phyloP scores from a whole-genome alignment of 2,888 invertebrate species.

The Ormyrus nitidulus region DNA sequence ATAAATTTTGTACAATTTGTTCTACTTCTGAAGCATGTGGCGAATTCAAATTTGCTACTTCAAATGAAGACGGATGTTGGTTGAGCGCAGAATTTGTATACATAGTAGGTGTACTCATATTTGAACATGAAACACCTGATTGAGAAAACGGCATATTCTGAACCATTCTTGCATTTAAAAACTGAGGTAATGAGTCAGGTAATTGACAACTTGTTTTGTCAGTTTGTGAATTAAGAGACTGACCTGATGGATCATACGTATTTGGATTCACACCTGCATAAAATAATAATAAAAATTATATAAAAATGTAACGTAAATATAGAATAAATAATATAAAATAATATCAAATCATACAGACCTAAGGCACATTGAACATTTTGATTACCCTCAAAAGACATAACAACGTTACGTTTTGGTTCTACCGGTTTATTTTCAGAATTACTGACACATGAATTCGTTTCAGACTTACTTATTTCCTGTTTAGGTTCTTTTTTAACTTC shows the following conservation, averaged over 20 bases:
- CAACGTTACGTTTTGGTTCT: slow-evolving; percentile 35
- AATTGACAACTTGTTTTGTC: not conserved
- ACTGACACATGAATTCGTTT: not conserved
- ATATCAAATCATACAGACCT: slow-evolving; percentile 34
- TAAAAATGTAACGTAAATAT: not conserved
- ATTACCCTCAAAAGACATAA: slow-evolving; percentile 41
- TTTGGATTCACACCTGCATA: slow-evolving; percentile 20
- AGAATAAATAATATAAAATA: slow-evolving; percentile 13
- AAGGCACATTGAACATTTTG: slow-evolving; percentile 43
- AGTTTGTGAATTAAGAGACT: not conserved
- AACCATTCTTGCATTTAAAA: not conserved
- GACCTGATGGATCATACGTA: not conserved
- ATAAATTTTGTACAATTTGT: too few species aligned
- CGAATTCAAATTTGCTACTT: not conserved
- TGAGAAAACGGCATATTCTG: not conserved
- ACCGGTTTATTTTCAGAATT: not conserved
- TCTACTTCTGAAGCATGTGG: too few species aligned
- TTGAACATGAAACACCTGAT: not conserved
- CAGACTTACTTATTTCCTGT: not conserved
- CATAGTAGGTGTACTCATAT: not conserved
- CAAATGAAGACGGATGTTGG: slow-evolving; percentile 1
- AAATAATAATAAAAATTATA: slow-evolving; percentile 8
- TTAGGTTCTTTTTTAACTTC: not conserved
- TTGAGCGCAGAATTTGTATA: slow-evolving; percentile 8
- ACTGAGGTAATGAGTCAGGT: not conserved